phyloP scores from a whole-genome alignment of 2,888 invertebrate genomes.

The Dusona sp. region DNA sequence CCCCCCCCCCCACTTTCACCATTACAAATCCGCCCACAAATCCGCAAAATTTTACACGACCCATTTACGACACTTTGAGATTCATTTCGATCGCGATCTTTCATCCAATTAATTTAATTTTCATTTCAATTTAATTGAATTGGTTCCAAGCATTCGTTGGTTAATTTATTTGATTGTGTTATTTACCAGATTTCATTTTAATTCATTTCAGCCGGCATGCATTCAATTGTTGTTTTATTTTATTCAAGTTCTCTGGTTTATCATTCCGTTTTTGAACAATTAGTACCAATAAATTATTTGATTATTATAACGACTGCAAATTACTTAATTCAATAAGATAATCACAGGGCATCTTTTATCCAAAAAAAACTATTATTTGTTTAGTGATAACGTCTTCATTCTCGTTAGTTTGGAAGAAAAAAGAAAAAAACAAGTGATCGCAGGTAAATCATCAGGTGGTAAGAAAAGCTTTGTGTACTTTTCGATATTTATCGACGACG shows the following conservation, averaged over 20 bases:
- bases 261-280: neutral
- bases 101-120: constrained; percentile 15
- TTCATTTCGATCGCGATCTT: constrained; percentile 42
- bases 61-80: constrained; percentile 39
- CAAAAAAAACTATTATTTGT: constrained; percentile 17
- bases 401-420: constrained; percentile 10
- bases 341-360: neutral
- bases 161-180: neutral
- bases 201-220: neutral
- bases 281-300: neutral
- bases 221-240: neutral
- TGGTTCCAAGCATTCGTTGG: neutral
- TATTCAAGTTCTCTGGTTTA: neutral
- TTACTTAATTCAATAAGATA: neutral
- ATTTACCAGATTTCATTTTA: neutral
- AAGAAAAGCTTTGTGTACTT: constrained; percentile 37
- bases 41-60: constrained; percentile 39
- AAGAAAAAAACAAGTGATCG: constrained; percentile 15
- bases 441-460: constrained; percentile 30
- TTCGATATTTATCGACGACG: constrained; percentile 41
- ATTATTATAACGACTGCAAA: neutral
- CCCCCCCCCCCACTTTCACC: constrained; percentile 50
- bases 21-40: constrained; percentile 53
- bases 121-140: neutral
- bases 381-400: constrained; percentile 8